Conservation (phyloP, 2,113 vertebrate genomes). For the Pseudois nayaur region DNA sequence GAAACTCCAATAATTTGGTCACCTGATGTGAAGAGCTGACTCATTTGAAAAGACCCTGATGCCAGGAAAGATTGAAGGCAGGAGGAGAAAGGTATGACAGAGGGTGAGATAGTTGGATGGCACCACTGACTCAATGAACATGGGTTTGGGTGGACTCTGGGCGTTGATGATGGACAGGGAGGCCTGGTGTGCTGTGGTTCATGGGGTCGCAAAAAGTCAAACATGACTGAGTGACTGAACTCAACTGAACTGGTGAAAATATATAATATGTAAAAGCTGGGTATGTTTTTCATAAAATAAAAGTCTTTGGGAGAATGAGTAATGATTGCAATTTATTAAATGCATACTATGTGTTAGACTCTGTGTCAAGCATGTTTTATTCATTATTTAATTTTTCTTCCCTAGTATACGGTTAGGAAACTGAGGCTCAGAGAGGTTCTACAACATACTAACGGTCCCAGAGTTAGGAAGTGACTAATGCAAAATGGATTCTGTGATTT, state of each 20-base stretch:
- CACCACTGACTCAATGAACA: too few species aligned
- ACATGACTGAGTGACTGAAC: too few species aligned
- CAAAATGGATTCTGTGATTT: not conserved
- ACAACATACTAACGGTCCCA: not conserved
- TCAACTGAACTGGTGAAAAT: not conserved
- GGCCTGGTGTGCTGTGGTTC: too few species aligned
- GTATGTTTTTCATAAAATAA: not conserved
- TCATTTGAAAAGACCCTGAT: too few species aligned
- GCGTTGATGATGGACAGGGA: too few species aligned
- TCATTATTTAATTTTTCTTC: not conserved
- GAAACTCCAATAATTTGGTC: too few species aligned
- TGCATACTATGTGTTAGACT: not conserved
- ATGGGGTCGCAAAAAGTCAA: too few species aligned
- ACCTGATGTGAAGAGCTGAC: too few species aligned
- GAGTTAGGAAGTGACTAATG: not conserved
- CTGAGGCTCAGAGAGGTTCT: conserved; percentile 16
- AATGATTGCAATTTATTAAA: not conserved
- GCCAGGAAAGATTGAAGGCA: too few species aligned
- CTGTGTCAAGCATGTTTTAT: not conserved
- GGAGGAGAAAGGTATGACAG: too few species aligned
- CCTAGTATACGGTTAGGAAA: not conserved
- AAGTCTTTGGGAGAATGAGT: not conserved
- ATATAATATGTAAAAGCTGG: not conserved
- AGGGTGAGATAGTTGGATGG: too few species aligned
- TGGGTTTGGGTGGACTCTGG: too few species aligned